phyloP scores from a whole-genome alignment of 2,113 vertebrate species.

The Pavo muticus region DNA sequence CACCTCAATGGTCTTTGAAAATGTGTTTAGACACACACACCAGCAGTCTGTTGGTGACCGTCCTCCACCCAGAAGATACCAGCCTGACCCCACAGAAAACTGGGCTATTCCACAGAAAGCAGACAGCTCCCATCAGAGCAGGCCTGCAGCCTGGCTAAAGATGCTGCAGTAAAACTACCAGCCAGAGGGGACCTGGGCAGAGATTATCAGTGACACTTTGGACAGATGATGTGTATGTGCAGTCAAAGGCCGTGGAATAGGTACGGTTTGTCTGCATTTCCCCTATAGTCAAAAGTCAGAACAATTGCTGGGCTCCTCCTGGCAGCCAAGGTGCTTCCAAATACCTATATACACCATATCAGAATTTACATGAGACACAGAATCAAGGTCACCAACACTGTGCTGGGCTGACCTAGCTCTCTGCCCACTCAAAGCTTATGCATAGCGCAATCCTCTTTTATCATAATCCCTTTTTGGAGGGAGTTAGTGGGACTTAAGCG shows the following conservation, averaged over 20 bases:
- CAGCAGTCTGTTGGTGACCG: background rate
- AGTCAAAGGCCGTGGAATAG: background rate
- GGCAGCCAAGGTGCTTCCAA: background rate
- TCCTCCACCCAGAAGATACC: background rate
- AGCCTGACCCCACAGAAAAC: background rate
- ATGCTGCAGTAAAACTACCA: background rate
- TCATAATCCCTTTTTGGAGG: slow-evolving; percentile 38
- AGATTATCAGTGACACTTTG: slow-evolving; percentile 29
- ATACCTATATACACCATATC: background rate
- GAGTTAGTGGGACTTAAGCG: slow-evolving; percentile 39
- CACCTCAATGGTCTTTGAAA: background rate
- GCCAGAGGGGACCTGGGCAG: slow-evolving; percentile 6
- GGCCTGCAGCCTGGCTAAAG: background rate
- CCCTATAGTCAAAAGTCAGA: background rate
- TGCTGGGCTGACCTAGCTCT: slow-evolving; percentile 3
- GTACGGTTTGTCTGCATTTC: background rate
- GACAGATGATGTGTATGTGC: slow-evolving; percentile 28
- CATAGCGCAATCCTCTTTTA: slow-evolving; percentile 57
- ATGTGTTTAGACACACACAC: background rate
- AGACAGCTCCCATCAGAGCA: background rate
- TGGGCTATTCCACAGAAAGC: background rate
- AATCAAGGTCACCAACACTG: slow-evolving; percentile 23
- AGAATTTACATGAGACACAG: background rate
- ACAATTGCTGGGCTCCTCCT: background rate
- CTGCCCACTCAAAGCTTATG: slow-evolving; percentile 64